phyloP scores from a whole-genome alignment of 2,797 vertebrate species.

The Sparidentex hasta region DNA sequence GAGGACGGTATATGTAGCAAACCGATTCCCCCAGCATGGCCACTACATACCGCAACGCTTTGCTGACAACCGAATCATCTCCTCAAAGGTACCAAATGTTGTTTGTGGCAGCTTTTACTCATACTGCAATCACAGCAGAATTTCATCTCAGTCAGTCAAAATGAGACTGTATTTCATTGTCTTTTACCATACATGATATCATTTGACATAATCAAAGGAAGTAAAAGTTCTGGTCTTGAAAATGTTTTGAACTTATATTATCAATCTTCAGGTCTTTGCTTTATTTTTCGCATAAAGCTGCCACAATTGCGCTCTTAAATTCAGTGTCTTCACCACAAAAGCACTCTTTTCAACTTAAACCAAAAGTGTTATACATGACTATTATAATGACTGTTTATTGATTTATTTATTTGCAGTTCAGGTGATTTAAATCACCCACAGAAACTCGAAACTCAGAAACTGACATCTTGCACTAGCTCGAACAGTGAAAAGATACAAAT shows the following conservation, averaged over 20 bases:
- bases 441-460: conserved; percentile 1
- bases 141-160: not conserved
- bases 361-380: not conserved
- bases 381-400: not conserved
- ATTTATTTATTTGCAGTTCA: not conserved
- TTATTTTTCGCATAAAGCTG: not conserved
- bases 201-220: not conserved
- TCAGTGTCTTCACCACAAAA: not conserved
- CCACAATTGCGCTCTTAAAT: not conserved
- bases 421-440: not conserved
- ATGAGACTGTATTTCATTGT: not conserved
- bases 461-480: conserved; percentile 3
- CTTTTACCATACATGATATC: not conserved
- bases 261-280: not conserved
- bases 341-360: not conserved
- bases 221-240: not conserved
- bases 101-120: not conserved
- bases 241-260: not conserved
- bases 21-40: conserved; percentile 94
- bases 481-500: not conserved
- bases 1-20: conserved; percentile 97
- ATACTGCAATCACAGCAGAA: not conserved
- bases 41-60: conserved; percentile 97
- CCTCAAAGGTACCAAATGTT: conserved; percentile 91
- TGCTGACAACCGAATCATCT: conserved; percentile 98